These are phyloP conservation scores for Lasiurus cinereus DNA, from an alignment of 2,113 vertebrate genomes.

Conservation along the genomic window DNA sequence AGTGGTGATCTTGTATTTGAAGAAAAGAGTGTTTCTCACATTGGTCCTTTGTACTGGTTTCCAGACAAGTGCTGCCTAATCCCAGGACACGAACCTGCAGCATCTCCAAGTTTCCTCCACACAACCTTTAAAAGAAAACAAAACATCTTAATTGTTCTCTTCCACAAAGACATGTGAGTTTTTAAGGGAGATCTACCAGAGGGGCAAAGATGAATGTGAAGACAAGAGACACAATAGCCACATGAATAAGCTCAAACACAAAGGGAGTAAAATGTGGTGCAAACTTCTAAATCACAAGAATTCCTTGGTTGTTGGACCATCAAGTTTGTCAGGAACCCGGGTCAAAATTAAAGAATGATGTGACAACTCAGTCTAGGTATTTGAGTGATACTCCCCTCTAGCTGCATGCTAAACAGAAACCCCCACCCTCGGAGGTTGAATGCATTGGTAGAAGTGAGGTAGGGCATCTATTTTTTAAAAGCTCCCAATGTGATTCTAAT, in stretches of 20 bases:
- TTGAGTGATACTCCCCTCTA: neutral
- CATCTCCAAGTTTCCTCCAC: slow-evolving; percentile 93
- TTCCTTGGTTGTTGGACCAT: neutral
- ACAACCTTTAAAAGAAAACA: slow-evolving; percentile 88
- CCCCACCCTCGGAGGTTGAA: neutral
- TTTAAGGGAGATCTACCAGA: neutral
- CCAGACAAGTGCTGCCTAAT: slow-evolving; percentile 91
- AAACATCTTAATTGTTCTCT: slow-evolving; percentile 2
- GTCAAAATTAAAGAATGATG: neutral
- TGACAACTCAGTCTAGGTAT: neutral
- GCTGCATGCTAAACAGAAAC: neutral
- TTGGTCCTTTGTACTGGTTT: slow-evolving; percentile 91
- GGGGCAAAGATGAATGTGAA: neutral
- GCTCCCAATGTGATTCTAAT: slow-evolving; percentile 4
- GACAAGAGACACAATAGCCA: slow-evolving; percentile 65
- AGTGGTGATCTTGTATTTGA: slow-evolving; percentile 69
- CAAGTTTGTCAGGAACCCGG: neutral
- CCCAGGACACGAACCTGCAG: slow-evolving; percentile 93
- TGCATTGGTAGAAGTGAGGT: neutral
- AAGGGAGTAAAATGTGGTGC: neutral
- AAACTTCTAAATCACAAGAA: slow-evolving; percentile 44
- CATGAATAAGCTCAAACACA: slow-evolving; percentile 54
- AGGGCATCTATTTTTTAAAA: neutral
- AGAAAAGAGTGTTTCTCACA: slow-evolving; percentile 82
- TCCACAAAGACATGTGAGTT: neutral